These are phyloP conservation scores for Dicerorhinus sumatrensis DNA, from an alignment of 2,113 vertebrate genomes.

Conservation along the genomic window DNA sequence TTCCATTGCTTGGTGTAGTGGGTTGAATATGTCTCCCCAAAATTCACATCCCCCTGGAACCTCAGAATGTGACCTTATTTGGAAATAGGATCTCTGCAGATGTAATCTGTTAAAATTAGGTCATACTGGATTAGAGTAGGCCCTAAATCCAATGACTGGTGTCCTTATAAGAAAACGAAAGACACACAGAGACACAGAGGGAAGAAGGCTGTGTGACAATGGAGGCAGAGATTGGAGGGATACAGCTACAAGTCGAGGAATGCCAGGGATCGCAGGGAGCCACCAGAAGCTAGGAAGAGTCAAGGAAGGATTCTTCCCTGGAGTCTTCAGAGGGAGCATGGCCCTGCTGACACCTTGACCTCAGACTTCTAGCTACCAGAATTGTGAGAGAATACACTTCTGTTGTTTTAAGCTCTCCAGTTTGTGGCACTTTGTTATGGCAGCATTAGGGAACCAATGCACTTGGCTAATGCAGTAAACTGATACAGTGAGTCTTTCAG, in stretches of 20 bases:
- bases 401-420: not conserved
- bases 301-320: not conserved
- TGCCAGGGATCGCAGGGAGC: not conserved
- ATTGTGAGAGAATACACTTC: not conserved
- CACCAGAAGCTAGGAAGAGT: not conserved
- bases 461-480: not conserved
- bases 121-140: not conserved
- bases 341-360: too few relatives aligned
- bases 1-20: not conserved
- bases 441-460: not conserved
- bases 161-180: not conserved
- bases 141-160: not conserved
- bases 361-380: not conserved
- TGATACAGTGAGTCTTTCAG: not conserved
- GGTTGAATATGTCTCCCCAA: not conserved
- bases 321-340: not conserved
- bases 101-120: not conserved
- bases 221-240: not conserved
- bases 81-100: not conserved
- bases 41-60: not conserved
- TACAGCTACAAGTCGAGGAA: not conserved
- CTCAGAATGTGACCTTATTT: not conserved
- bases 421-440: not conserved
- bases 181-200: not conserved
- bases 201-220: not conserved